Evolutionary conservation across 2,113 vertebrate species (phyloP), one percentile per base, ranked within the genome.

Genomic region (Bufo bufo): DNA sequence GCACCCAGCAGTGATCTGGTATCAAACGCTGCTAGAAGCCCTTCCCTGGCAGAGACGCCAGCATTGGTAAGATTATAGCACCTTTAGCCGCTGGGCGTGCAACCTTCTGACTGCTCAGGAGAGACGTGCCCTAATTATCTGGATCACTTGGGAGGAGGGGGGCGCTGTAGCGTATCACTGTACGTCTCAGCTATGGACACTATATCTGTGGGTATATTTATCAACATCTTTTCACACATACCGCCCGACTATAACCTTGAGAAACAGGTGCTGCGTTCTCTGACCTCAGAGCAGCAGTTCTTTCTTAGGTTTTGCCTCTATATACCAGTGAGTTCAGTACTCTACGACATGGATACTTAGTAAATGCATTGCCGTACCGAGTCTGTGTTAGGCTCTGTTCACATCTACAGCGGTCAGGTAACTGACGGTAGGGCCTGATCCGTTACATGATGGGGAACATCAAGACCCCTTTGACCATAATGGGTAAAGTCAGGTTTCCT

Each of bases 91-190:
- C 74, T 49, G 61, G 58, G 74, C 84, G 54, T 79, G 75, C 58
- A 69, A 80, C 69, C 85, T 33, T 61, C 85, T 86, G 71, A 52
- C 54, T 77, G 17, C 71, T 77, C 49, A 78, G 84, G 69, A 85
- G 71, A 65, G 85, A 86, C 61, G 47, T 79, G 75, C 20, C 85
- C 85, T 79, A 80, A 78, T 86, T 86, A 79, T 50, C 74, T 49
- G 85, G 85, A 86, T 86, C 74, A 49, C 82, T 54, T 6, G 23
- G 43, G 20, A 14, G 82, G 77, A 58, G n/a, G 58, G 69, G 74
- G 47, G 47, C 47, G 16, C 47, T 23, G 72, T 50, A 19, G 11
- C 49, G 66, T 69, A 84, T 69, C 84, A n/a, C 33, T 49, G 71
- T 59, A 43, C 54, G 45, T 50, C 71, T 77, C 52, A 47, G 8